These are phyloP conservation scores for Cyclophora albipunctata DNA, from an alignment of 2,888 invertebrate genomes.

Conservation along the genomic window DNA sequence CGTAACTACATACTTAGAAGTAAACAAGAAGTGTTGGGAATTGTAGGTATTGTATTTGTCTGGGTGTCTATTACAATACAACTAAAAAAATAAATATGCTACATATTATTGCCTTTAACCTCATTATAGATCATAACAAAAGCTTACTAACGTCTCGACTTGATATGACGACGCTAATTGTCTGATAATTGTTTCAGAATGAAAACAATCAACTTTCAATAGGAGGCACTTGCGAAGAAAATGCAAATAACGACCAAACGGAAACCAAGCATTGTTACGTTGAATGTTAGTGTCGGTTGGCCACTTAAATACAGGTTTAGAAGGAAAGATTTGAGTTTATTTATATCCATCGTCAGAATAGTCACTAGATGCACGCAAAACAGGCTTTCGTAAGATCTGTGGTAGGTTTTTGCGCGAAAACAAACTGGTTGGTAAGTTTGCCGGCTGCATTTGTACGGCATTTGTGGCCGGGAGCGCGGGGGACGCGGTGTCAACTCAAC, in stretches of 20 bases:
- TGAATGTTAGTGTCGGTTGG: constrained; percentile 28
- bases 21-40: too few species aligned
- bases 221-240: constrained; percentile 21
- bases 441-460: constrained; percentile 23
- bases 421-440: constrained; percentile 52
- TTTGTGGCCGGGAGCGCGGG: constrained; percentile 10
- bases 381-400: constrained; percentile 25
- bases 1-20: too few species aligned
- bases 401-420: constrained; percentile 68
- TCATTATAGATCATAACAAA: too few species aligned
- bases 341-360: constrained; percentile 21
- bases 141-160: not conserved
- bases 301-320: constrained; percentile 4
- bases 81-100: too few species aligned
- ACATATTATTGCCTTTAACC: too few species aligned
- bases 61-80: too few species aligned
- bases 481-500: constrained; percentile 33
- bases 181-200: constrained; percentile 28
- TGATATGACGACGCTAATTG: not conserved
- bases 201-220: constrained; percentile 20
- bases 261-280: constrained; percentile 40
- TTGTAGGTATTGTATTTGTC: too few species aligned
- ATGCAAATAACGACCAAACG: constrained; percentile 13
- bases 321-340: constrained; percentile 23
- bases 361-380: constrained; percentile 29